Percentiles rank a stretch among this genome's conserved stretches.
phyloP scores from a whole-genome alignment of 2,888 invertebrate genomes.

The Lissocephala sabroskyi region DNA sequence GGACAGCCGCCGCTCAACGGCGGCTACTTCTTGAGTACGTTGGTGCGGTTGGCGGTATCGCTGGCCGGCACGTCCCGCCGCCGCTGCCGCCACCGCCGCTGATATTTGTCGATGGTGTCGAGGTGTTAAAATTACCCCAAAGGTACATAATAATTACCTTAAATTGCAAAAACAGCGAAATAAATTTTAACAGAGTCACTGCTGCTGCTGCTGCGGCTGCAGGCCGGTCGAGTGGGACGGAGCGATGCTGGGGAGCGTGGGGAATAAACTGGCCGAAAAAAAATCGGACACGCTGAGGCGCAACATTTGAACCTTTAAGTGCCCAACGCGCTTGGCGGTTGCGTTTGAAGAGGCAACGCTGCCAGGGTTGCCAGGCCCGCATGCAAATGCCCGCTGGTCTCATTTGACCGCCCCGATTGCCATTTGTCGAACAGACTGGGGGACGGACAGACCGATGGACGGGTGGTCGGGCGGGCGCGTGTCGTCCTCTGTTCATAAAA shows the following conservation, averaged over 20 bases:
- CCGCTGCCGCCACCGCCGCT: conserved; percentile 29
- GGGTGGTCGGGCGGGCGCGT: conserved; percentile 51
- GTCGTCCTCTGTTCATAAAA: conserved; percentile 51
- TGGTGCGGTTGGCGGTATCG: not conserved
- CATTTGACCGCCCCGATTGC: conserved; percentile 2
- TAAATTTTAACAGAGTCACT: conserved; percentile 59
- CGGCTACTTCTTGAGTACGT: conserved; percentile 39
- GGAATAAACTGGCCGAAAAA: not conserved
- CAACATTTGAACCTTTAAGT: conserved; percentile 18
- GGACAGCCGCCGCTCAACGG: no score
- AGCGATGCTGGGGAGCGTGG: not conserved
- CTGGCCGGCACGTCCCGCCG: not conserved
- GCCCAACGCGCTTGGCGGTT: conserved; percentile 40
- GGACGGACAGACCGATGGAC: conserved; percentile 49
- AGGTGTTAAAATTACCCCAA: conserved; percentile 73
- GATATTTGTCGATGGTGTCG: conserved; percentile 70
- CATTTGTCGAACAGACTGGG: not conserved
- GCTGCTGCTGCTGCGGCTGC: no score
- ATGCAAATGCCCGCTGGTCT: not conserved
- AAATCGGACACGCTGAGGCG: not conserved
- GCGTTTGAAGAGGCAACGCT: conserved; percentile 43
- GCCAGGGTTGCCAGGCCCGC: conserved; percentile 45
- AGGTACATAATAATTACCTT: conserved; percentile 72
- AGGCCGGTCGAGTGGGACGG: not conserved
- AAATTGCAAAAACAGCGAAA: conserved; percentile 71